Conservation (phyloP, 2,888 invertebrate genomes). For the Conomelus anceps region DNA sequence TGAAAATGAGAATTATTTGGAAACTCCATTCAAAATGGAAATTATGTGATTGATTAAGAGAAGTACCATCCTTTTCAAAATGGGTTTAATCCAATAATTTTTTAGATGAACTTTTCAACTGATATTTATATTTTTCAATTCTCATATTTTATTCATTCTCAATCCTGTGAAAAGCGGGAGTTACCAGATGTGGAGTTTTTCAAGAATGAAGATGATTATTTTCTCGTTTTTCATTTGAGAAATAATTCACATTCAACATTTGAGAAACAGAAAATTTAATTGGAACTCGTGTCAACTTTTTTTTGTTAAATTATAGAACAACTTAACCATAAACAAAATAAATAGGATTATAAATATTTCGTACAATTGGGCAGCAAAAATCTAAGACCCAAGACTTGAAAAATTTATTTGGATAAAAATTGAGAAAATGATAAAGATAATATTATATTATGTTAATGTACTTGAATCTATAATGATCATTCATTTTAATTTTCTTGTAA, state of each 20-base stretch:
- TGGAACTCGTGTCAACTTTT: too few relatives aligned
- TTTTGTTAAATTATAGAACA: too few relatives aligned
- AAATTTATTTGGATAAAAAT: background rate
- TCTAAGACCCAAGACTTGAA: too few relatives aligned
- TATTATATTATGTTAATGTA: too few relatives aligned
- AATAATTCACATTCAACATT: too few relatives aligned
- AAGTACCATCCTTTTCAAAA: background rate
- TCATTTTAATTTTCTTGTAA: background rate
- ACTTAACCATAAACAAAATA: too few relatives aligned
- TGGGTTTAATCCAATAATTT: background rate
- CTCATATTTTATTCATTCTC: background rate
- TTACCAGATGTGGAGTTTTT: background rate
- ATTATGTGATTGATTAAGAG: background rate
- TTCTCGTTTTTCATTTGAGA: background rate
- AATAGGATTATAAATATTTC: too few relatives aligned
- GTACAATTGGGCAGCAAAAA: too few relatives aligned
- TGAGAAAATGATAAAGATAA: too few relatives aligned
- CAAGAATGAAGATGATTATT: background rate
- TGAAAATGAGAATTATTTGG: background rate
- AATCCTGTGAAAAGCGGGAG: background rate
- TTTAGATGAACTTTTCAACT: background rate
- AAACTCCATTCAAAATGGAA: background rate
- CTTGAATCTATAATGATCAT: background rate
- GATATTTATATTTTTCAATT: too few relatives aligned
- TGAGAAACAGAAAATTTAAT: too few relatives aligned